These are phyloP conservation scores for Gonioctena quinquepunctata DNA, from an alignment of 1,140 invertebrate genomes.

Conservation along the genomic window DNA sequence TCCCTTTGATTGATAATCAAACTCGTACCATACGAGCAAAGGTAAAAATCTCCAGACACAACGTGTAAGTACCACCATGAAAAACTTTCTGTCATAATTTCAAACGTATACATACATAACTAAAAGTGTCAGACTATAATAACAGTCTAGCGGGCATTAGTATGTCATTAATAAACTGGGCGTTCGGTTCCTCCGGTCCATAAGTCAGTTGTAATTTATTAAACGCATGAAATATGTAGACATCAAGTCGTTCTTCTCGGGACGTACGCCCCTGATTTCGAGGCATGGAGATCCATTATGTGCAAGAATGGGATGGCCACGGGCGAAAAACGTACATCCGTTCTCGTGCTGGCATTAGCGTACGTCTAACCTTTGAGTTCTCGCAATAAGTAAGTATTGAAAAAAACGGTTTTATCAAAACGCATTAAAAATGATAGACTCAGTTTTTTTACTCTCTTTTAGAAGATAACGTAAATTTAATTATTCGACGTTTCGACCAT, in stretches of 20 bases:
- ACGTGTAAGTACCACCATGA: conserved; percentile 1
- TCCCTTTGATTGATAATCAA: conserved; percentile 3
- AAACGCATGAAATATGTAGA: conserved; percentile 15
- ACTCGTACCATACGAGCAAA: neutral
- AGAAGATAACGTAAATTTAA: too few species aligned
- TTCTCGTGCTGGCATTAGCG: conserved; percentile 14
- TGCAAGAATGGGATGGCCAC: conserved; percentile 11
- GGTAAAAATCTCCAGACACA: neutral
- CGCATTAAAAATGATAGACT: too few species aligned
- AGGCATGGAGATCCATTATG: conserved; percentile 12
- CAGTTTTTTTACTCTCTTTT: too few species aligned
- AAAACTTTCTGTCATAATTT: conserved; percentile 11
- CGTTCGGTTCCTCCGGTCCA: conserved; percentile 14
- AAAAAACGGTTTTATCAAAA: too few species aligned
- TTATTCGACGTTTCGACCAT: too few species aligned
- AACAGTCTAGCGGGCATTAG: conserved; percentile 23
- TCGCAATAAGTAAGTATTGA: too few species aligned
- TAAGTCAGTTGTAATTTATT: conserved; percentile 24
- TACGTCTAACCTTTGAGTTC: too few species aligned
- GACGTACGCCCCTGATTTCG: conserved; percentile 19
- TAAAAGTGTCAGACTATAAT: conserved; percentile 22
- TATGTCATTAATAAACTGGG: conserved; percentile 26
- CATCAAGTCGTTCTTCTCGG: neutral
- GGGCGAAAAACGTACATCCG: conserved; percentile 3
- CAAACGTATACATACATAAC: conserved; percentile 20